Conservation (phyloP, 2,888 invertebrate genomes). For the Acronicta aceris region DNA sequence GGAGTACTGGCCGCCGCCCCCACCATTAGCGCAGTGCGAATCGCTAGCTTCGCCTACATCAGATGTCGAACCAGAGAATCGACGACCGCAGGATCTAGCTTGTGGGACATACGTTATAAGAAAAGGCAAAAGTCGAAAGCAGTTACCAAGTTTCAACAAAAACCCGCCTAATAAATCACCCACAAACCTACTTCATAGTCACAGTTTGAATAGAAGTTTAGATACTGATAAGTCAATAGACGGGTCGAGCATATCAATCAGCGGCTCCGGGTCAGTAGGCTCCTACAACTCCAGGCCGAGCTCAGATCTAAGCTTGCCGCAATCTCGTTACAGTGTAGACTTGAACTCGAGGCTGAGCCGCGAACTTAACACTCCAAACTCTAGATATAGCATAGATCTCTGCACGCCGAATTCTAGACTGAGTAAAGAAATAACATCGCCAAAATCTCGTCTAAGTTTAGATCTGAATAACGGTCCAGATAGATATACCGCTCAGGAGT, state of each 20-base stretch:
- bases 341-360: conserved; percentile 88
- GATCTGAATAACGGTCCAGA: conserved; percentile 89
- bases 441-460: conserved; percentile 90
- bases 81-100: conserved; percentile 76
- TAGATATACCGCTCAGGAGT: conserved; percentile 82
- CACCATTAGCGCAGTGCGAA: conserved; percentile 90
- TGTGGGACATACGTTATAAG: conserved; percentile 95
- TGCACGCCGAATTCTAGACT: conserved; percentile 90
- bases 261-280: conserved; percentile 86
- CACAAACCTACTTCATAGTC: conserved; percentile 80
- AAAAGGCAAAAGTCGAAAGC: conserved; percentile 92
- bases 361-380: conserved; percentile 90
- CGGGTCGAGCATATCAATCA: conserved; percentile 86
- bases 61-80: conserved; percentile 84
- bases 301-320: conserved; percentile 90
- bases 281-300: conserved; percentile 91
- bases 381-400: conserved; percentile 92
- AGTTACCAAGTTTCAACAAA: conserved; percentile 89
- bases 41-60: conserved; percentile 92
- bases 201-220: conserved; percentile 83
- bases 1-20: conserved; percentile 93
- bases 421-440: conserved; percentile 89
- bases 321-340: conserved; percentile 89
- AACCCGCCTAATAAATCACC: conserved; percentile 84
- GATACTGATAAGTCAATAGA: conserved; percentile 86